Base-by-base conservation (phyloP, 2,797 vertebrate genomes). In the Falco concolor region DNA sequence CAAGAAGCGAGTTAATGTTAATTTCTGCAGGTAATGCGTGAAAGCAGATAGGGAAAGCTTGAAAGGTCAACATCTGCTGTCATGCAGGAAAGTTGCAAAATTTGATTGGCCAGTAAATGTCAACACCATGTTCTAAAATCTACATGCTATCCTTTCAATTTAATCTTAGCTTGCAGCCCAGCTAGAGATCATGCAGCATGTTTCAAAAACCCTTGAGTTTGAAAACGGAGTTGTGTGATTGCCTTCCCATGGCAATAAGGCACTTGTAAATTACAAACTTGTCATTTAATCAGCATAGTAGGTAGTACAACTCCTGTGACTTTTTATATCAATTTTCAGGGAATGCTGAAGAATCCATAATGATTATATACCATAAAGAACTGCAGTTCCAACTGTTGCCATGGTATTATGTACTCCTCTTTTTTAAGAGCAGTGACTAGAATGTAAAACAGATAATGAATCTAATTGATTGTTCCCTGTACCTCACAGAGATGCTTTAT, bases 11-110 rank as follows among this genome's bases (percentile, higher is more conserved):
- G 97, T 97, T 98, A 96, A 98, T 98, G 97, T 97, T 98, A 98
- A 98, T 98, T 98, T 98, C 97, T 98, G 96, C 97, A 98, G 98
- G 98, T 98, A 98, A 97, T 96, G 95, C 63, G 13, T 96, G 97
- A 96, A 97, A 96, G 97, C 89, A 98, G 98, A 98, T 96, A 98
- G 97, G 88, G 94, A 97, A 97, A 97, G 95, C 96, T 97, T 92
- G 97, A 98, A 98, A 98, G 98, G 98, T 98, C 98, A 98, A 96
- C 98, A 98, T 98, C 98, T 98, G 98, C 97, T 97, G 96, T 97
- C 97, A 98, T 97, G 97, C 93, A 96, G 90, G 95, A 97, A 97
- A 96, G 96, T 60, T 97, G 93, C 97, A 97, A 96, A 98, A 97
- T 97, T 96, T 97, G 97, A 98, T 98, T 98, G 98, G 97, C 96